Percentiles rank a stretch among this genome's conserved stretches.
Evolutionary conservation across 1,140 invertebrate genomes (phyloP).

Genomic region (Meteorus sp.): DNA sequence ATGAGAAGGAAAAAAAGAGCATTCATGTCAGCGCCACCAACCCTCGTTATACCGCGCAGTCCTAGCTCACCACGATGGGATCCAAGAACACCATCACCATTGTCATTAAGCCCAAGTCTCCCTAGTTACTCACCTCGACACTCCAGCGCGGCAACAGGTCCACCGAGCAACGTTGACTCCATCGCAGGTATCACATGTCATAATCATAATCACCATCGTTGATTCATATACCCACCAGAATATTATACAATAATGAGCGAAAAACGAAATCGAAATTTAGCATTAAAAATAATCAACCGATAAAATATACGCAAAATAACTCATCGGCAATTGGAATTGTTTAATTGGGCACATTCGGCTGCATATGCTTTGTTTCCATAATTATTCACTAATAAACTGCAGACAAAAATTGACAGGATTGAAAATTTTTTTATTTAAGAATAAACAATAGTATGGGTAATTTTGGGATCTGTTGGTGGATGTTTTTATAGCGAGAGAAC

Average conservation of each 20-base stretch:
- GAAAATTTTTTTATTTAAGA: neutral
- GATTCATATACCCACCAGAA: slow-evolving; percentile 9
- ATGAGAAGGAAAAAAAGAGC: slow-evolving; percentile 48
- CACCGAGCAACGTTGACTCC: slow-evolving; percentile 54
- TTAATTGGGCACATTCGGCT: neutral
- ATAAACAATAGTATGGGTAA: neutral
- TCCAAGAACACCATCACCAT: slow-evolving; percentile 62
- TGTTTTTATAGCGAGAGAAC: slow-evolving; percentile 19
- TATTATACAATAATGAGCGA: neutral
- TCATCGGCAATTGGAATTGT: slow-evolving; percentile 10
- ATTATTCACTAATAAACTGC: slow-evolving; percentile 5
- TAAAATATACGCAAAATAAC: slow-evolving; percentile 6
- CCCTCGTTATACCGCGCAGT: slow-evolving; percentile 46
- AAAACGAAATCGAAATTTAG: neutral
- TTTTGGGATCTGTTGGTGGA: slow-evolving; percentile 15
- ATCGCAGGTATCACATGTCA: slow-evolving; percentile 45
- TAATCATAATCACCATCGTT: slow-evolving; percentile 8
- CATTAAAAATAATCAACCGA: slow-evolving; percentile 1
- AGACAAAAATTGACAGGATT: slow-evolving; percentile 5
- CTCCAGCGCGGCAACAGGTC: slow-evolving; percentile 48
- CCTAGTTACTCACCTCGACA: slow-evolving; percentile 61
- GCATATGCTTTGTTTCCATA: slow-evolving; percentile 13
- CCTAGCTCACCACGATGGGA: slow-evolving; percentile 59
- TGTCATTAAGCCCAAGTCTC: slow-evolving; percentile 64
- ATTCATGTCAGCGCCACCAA: slow-evolving; percentile 51